Evolutionary conservation across 2,888 invertebrate species (phyloP).

Genomic region (Homarus gammarus): DNA sequence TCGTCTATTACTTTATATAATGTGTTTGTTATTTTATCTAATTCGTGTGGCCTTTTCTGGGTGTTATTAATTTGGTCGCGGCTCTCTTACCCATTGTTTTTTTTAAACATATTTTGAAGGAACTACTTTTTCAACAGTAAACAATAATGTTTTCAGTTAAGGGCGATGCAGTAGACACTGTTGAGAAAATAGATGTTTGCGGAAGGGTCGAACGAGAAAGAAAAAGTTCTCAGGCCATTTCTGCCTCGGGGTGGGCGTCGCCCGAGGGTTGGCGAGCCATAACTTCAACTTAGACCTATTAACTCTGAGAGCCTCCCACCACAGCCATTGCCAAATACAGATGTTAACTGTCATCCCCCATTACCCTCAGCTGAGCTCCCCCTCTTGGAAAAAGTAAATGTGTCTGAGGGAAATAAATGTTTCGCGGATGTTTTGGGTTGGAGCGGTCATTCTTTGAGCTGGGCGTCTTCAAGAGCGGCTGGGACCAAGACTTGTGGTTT

Average conservation of each 20-base stretch:
- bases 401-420: conserved; percentile 63
- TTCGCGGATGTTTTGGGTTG: conserved; percentile 65
- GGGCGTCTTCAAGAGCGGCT: background rate
- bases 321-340: conserved; percentile 71
- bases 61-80: too few species aligned
- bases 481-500: conserved; percentile 32
- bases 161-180: too few species aligned
- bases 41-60: too few species aligned
- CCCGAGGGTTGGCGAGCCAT: conserved; percentile 45
- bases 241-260: conserved; percentile 16
- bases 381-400: conserved; percentile 60
- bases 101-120: too few species aligned
- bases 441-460: conserved; percentile 35
- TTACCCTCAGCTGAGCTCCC: conserved; percentile 52
- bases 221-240: conserved; percentile 25
- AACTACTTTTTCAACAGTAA: too few species aligned
- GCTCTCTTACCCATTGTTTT: too few species aligned
- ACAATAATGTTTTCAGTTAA: too few species aligned
- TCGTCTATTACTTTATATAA: background rate
- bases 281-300: conserved; percentile 63
- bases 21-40: background rate
- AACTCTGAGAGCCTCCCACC: conserved; percentile 64
- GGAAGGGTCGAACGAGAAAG: background rate
- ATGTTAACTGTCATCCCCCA: conserved; percentile 72
- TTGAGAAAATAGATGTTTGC: background rate